These are phyloP conservation scores for Anticlea derivata DNA, from an alignment of 2,888 invertebrate genomes.

Conservation along the genomic window DNA sequence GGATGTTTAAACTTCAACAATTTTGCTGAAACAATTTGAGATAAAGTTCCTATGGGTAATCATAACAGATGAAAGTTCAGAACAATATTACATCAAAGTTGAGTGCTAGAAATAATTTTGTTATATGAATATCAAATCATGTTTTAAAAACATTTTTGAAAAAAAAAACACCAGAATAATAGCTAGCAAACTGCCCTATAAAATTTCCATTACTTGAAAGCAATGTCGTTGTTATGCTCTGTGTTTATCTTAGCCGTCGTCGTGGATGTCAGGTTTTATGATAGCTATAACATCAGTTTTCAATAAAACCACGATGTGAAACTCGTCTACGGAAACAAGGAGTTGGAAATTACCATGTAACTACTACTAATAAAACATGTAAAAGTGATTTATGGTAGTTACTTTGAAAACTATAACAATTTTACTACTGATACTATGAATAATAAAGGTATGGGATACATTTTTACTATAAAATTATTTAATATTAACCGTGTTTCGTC, in stretches of 20 bases:
- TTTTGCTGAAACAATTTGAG: slow-evolving; percentile 44
- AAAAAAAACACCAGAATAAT: slow-evolving; percentile 50
- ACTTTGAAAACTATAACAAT: slow-evolving; percentile 37
- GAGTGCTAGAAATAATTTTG: background rate
- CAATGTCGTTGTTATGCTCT: slow-evolving; percentile 41
- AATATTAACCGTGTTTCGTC: too few species aligned
- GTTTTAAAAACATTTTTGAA: slow-evolving; percentile 33
- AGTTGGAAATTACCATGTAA: slow-evolving; percentile 51
- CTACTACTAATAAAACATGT: slow-evolving; percentile 50
- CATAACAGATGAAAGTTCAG: slow-evolving; percentile 36
- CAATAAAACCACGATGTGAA: slow-evolving; percentile 63
- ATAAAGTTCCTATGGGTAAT: slow-evolving; percentile 38
- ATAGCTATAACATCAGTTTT: slow-evolving; percentile 64
- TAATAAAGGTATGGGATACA: slow-evolving; percentile 18
- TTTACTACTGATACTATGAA: slow-evolving; percentile 29
- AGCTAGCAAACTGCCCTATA: slow-evolving; percentile 61
- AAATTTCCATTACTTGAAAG: slow-evolving; percentile 59
- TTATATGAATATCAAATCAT: background rate
- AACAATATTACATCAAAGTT: slow-evolving; percentile 33
- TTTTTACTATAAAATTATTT: too few species aligned
- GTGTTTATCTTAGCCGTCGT: slow-evolving; percentile 57
- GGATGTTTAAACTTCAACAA: slow-evolving; percentile 50
- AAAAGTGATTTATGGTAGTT: slow-evolving; percentile 52
- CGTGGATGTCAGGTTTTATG: slow-evolving; percentile 64
- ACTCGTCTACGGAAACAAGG: slow-evolving; percentile 56